Evolutionary conservation across 2,113 vertebrate species (phyloP), one percentile per base, ranked within the genome.

Genomic region (Hemicordylus capensis): DNA sequence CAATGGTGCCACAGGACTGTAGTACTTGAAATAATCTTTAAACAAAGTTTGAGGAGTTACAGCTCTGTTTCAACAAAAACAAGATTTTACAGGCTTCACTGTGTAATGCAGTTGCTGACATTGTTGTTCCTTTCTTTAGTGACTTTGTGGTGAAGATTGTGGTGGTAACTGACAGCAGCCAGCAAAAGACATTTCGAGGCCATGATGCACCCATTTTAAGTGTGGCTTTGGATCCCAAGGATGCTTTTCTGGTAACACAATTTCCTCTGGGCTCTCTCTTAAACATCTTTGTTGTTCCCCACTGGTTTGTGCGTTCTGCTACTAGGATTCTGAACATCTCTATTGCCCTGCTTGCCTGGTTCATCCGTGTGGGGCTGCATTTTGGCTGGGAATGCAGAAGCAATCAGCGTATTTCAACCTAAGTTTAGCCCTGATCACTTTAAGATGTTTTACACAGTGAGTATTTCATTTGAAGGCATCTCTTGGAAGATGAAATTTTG

Each of bases 81-180:
- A 24, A 78, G 75, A 12, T 14, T 9, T 3, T 0, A 31, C 17
- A n/a, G 76, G 83, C 6, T 46, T 44, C 86, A 26, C n/a, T 48
- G 9, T 9, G 48, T 61, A 42, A 0, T n/a, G 7, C 20, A 31
- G 6, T 39, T 44, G 37, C 56, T 87, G 39, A 56, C 67, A 20
- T 42, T 80, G 34, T 1, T 79, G 59, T 70, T 3, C 0, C 83
- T 81, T 34, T 91, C 89, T 89, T 15, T 93, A 99, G 99, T 93
- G 98, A 99, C 94, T 99, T 99, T 88, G 87, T 99, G 95, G 95
- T 99, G 85, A 99, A 99, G 94, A 95, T 99, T 84, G 97, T 99
- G 92, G 97, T 98, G 84, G 97, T 99, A 89, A n/a, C 93, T 9
- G 98, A 99, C 91, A 98, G 97, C 94, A 98, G 98, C 94, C 97